Evolutionary conservation across 2,888 invertebrate genomes (phyloP), one percentile per base, ranked within the genome.

Genomic region (Azorinus chamasolen): DNA sequence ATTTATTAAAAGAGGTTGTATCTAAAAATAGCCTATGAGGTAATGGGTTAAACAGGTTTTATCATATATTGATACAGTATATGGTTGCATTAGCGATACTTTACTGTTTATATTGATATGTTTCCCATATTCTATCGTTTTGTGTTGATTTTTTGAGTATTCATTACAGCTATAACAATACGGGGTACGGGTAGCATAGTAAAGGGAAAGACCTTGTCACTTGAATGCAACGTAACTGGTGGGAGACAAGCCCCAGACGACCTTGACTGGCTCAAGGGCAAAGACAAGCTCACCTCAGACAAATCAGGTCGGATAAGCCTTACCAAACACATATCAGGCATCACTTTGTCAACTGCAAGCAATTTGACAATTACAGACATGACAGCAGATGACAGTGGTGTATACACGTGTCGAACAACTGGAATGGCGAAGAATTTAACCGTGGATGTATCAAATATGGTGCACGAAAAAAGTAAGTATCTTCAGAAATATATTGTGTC

Each of bases 201-300:
- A 43, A 85, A 85, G 27, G 87, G 86, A 6, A 84, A 86, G 24
- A 75, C 62, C 2, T 78, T 89, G 22, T 62, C 71, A 8, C 71
- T 89, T 48, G 73, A 64, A 39, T 89, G 89, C 72, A 89, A 89
- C 64, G 89, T 88, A 6, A 88, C 88, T 0, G 87, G 86, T 32
- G 76, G 82, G 20, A 84, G 83, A 18, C 83, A 83, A 12, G 85
- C 88, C 1, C 88, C 87, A 0, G 77, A 86, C 45, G 89, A 89
- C 58, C 75, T 89, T 51, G 87, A 89, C 63, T 89, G 89, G 89
- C 82, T 89, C 61, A 87, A 87, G 59, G 83, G 85, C 57, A 83
- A 83, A 25, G 63, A 83, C 57, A 85, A 84, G 71, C 69, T 89
- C 25, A 66, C 83, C 10, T 79, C 87, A 6, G 79, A 85, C 43